Evolutionary conservation across 2,113 vertebrate genomes (phyloP).

Genomic region (Dendrocopos noguchii): DNA sequence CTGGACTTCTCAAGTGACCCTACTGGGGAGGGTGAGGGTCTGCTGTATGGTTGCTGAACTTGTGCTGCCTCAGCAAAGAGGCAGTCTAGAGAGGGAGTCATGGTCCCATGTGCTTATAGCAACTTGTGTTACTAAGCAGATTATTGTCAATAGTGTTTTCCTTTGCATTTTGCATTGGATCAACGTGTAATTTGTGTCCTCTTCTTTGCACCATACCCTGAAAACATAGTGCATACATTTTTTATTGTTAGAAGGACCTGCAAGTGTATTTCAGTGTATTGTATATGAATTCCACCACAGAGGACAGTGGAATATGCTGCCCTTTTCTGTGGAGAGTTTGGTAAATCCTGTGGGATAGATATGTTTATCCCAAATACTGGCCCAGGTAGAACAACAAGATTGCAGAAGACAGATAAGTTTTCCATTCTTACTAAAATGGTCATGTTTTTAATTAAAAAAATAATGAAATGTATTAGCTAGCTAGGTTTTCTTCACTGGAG

Average conservation of each 20-base stretch:
- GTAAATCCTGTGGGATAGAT: neutral
- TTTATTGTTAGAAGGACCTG: neutral
- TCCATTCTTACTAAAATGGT: neutral
- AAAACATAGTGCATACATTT: neutral
- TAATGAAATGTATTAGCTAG: neutral
- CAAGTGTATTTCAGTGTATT: neutral
- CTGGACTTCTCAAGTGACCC: neutral
- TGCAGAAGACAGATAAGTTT: neutral
- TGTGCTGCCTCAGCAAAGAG: neutral
- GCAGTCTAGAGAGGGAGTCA: neutral
- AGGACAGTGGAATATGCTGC: neutral
- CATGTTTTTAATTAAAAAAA: neutral
- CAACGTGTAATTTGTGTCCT: neutral
- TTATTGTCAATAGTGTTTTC: neutral
- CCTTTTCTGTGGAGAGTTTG: neutral
- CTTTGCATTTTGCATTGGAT: neutral
- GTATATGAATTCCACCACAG: neutral
- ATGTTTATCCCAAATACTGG: neutral
- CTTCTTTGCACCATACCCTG: neutral
- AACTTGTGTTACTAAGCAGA: neutral
- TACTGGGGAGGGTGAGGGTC: accelerated
- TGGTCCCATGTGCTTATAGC: neutral
- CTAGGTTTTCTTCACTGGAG: neutral
- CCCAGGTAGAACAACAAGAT: neutral
- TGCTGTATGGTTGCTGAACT: neutral